Base-by-base conservation (phyloP, 2,888 invertebrate genomes). In the Phrixothrix hirtus region DNA sequence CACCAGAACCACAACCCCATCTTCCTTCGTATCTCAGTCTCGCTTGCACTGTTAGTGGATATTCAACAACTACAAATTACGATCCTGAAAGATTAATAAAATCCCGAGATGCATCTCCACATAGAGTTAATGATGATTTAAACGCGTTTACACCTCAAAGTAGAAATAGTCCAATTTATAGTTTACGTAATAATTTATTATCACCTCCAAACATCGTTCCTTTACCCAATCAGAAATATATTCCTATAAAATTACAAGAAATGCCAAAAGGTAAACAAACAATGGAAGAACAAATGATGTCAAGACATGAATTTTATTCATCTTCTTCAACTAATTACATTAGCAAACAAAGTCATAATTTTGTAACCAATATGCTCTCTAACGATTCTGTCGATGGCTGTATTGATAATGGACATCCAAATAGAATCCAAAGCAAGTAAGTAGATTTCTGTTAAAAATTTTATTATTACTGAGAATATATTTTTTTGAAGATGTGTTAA, bases 21-120 rank as follows among this genome's bases (percentile, higher is more conserved):
- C 87, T 91, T 69, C 94, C 94, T 0, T 92, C 92, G 48, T 95
- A 95, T 73, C 77, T 95, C 46, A 91, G 90, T 66, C 78, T 95
- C 55, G 92, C 94, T 39, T 92, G 93, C 72, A 92, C 92, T 12
- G 91, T 94, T 41, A 92, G 90, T 77, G 94, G 94, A 2, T 95
- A 95, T 72, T 89, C 90, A 2, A 89, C 89, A 64, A 81, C 90
- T 47, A 92, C 89, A 3, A 89, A 91, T 50, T 93, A 92, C 81
- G 89, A 92, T 74, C 89, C 91, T 0, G 87, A 88, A 69, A 77
- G 87, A 41, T 60, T 75, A 34, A 65, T 74, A 1, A 65, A 67
- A 64, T 88, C 88, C 27, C 76, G 87, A 35, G 87, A 87, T 71
- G 84, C 85, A 0, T 87, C 87, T 0, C 87, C 87, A 0, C 86